Percentiles rank a stretch among this genome's conserved stretches.
Conservation (phyloP, 2,113 vertebrate species). For the Lipotes vexillifer region DNA sequence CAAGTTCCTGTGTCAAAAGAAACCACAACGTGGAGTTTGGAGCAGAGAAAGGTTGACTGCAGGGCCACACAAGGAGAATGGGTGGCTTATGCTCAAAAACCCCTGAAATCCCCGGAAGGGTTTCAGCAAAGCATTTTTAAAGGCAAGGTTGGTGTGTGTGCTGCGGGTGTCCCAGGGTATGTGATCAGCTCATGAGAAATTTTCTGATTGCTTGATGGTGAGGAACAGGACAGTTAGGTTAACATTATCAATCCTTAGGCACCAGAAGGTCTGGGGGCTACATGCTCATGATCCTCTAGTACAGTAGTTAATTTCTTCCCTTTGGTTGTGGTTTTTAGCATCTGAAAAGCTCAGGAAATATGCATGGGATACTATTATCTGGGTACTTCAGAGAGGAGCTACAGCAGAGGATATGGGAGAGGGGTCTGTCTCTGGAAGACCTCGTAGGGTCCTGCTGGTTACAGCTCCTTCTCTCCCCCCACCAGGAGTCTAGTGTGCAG, state of each 20-base stretch:
- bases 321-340: not conserved
- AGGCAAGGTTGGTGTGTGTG: not conserved
- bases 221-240: not conserved
- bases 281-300: not conserved
- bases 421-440: accelerated
- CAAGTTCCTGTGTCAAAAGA: not conserved
- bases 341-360: not conserved
- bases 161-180: too few relatives aligned
- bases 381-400: not conserved
- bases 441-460: not conserved
- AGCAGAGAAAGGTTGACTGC: not conserved
- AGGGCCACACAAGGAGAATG: not conserved
- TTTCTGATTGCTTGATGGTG: not conserved
- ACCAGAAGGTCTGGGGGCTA: not conserved
- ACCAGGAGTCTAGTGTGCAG: not conserved
- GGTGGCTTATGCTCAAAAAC: not conserved
- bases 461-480: accelerated
- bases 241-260: not conserved
- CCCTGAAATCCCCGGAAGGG: not conserved
- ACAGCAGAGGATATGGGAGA: not conserved
- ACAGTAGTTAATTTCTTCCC: not conserved
- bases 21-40: accelerated
- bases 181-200: too few relatives aligned
- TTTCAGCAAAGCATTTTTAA: not conserved
- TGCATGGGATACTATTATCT: not conserved